phyloP scores from a whole-genome alignment of 1,140 invertebrate genomes.

The Drosophila teissieri region DNA sequence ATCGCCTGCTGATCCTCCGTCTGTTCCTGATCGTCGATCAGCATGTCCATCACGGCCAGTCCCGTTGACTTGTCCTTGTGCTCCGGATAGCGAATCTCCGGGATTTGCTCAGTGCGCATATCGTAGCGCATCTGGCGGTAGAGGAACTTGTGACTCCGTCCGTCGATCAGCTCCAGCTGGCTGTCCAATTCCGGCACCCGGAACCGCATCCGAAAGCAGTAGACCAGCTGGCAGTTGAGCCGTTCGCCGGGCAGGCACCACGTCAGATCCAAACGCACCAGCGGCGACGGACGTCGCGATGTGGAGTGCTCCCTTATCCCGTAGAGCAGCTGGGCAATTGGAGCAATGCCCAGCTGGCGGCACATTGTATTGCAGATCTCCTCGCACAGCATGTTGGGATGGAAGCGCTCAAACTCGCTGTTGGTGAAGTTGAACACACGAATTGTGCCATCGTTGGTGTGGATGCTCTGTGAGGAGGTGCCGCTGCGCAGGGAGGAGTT shows the following conservation, averaged over 20 bases:
- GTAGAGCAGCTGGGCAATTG: slow-evolving; percentile 91
- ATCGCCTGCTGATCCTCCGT: slow-evolving; percentile 84
- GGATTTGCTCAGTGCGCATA: slow-evolving; percentile 91
- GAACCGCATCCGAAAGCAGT: slow-evolving; percentile 91
- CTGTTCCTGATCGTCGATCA: slow-evolving; percentile 90
- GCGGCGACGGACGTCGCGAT: background rate
- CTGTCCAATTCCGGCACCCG: slow-evolving; percentile 87
- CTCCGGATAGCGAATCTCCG: slow-evolving; percentile 90
- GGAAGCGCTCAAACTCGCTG: slow-evolving; percentile 30
- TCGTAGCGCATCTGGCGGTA: slow-evolving; percentile 93
- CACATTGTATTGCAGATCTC: slow-evolving; percentile 90
- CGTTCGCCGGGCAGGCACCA: slow-evolving; percentile 87
- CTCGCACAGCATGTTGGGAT: slow-evolving; percentile 85
- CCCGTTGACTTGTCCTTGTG: slow-evolving; percentile 91
- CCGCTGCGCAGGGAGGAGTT: slow-evolving; percentile 57
- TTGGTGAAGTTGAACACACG: slow-evolving; percentile 40
- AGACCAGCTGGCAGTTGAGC: slow-evolving; percentile 86
- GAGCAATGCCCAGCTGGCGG: slow-evolving; percentile 89
- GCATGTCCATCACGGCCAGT: slow-evolving; percentile 94
- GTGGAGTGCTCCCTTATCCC: slow-evolving; percentile 85
- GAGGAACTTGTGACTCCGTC: slow-evolving; percentile 92
- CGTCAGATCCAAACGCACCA: background rate
- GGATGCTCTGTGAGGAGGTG: slow-evolving; percentile 56
- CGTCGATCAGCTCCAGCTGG: slow-evolving; percentile 88
- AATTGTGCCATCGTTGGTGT: slow-evolving; percentile 44